Base-by-base conservation (phyloP, 2,888 invertebrate species). In the Schizotus pectinicornis region DNA sequence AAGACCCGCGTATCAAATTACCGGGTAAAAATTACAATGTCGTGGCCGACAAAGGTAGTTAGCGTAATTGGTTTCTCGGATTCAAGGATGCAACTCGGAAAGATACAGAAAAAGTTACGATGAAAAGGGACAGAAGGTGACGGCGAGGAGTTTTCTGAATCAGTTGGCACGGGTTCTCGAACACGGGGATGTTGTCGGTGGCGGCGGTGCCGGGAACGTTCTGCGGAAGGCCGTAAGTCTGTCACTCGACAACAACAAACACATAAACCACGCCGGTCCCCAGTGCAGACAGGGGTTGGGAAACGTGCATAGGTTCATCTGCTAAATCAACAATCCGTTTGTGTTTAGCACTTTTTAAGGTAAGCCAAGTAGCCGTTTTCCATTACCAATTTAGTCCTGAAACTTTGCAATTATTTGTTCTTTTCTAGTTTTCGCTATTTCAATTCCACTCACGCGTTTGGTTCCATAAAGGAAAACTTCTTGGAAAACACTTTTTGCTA, bases 181-280 rank as follows among this genome's bases (percentile, higher is more conserved):
- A 22, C 22, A 22, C 22, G 2, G 22, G 35, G 39, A 45, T 43
- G 43, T 52, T 52, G 14, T 12, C 36, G 35, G 32, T 30, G 46
- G 45, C 12, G 13, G 35, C 43, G 22, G 5, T 3, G 22, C 22
- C 22, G 22, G 22, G 2, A 22, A 22, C 22, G 22, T 22, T 22
- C 22, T 5, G 5, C 2, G 2, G 22, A 22, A 22, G 22, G 49
- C 48, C 52, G 56, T 60, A 60, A 56, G 33, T 53, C 48, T 37
- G 60, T 52, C 56, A 52, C 43, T 14, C 45, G 48, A 56, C 49
- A 60, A 52, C 53, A 56, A 60, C 60, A 60, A 56, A 52, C 51
- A 59, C 52, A 56, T 56, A 52, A 60, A 56, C 52, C 30, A 60
- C 39, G 31, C 13, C 52, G 5, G 22, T 22, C 53, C 14, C 52